These are phyloP conservation scores for Canis aureus DNA, from an alignment of 2,113 vertebrate species.

Conservation along the genomic window DNA sequence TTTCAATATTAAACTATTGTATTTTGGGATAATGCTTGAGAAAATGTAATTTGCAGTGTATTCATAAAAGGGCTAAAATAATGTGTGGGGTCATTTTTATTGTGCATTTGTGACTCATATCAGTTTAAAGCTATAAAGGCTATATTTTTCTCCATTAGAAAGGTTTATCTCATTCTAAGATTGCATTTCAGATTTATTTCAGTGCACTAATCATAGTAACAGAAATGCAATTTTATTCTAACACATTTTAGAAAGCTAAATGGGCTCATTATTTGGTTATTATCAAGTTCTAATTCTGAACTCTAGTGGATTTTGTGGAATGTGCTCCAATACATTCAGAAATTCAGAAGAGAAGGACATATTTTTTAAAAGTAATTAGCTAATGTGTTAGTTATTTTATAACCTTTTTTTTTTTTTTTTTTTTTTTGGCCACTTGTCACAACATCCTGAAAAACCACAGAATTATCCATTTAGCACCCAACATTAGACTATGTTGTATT, in stretches of 20 bases:
- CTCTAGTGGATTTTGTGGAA: constrained; percentile 53
- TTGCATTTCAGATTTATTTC: constrained; percentile 70
- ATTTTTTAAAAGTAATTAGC: constrained; percentile 33
- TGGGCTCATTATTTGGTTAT: constrained; percentile 71
- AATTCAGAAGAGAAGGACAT: not conserved
- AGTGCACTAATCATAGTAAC: constrained; percentile 55
- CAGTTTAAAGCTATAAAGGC: constrained; percentile 60
- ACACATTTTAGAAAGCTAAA: constrained; percentile 70
- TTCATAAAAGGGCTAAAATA: constrained; percentile 63
- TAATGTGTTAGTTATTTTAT: constrained; percentile 30
- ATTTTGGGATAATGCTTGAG: constrained; percentile 63
- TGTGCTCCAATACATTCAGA: not conserved
- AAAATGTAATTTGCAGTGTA: constrained; percentile 70
- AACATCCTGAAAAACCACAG: not conserved
- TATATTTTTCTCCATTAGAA: constrained; percentile 70
- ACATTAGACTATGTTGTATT: not conserved
- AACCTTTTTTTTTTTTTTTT: not conserved
- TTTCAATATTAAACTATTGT: constrained; percentile 72
- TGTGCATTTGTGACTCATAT: constrained; percentile 38
- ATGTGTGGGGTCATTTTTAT: constrained; percentile 55
- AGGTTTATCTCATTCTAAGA: constrained; percentile 54
- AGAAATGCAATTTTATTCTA: constrained; percentile 64
- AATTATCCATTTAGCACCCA: not conserved
- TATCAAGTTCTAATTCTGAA: constrained; percentile 52
- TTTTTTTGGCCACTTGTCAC: not conserved